phyloP scores from a whole-genome alignment of 2,888 invertebrate genomes.

The Chloroclysta siterata region DNA sequence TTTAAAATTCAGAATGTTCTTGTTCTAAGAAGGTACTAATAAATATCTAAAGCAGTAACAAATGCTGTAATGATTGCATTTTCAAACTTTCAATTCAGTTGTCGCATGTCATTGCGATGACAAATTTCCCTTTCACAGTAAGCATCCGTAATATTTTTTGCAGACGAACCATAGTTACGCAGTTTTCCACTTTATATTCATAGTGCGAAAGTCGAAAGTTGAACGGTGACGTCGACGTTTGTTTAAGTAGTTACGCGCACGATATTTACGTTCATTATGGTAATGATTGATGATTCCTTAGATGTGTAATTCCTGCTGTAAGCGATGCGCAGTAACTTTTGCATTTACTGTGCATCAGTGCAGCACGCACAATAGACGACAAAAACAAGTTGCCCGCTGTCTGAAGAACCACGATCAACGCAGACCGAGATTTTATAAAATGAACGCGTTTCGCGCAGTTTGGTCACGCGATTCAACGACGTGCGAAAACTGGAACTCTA shows the following conservation, averaged over 20 bases:
- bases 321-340: not conserved
- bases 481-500: too few relatives aligned
- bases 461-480: too few relatives aligned
- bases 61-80: too few relatives aligned
- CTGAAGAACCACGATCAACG: too few relatives aligned
- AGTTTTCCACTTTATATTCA: slow-evolving; percentile 31
- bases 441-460: too few relatives aligned
- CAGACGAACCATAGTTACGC: slow-evolving; percentile 15
- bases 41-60: too few relatives aligned
- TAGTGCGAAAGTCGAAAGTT: slow-evolving; percentile 58
- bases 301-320: slow-evolving; percentile 33
- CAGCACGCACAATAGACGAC: too few relatives aligned
- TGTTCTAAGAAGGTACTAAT: too few relatives aligned
- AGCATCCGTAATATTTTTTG: slow-evolving; percentile 43
- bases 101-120: slow-evolving; percentile 46
- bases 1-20: too few relatives aligned
- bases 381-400: not conserved
- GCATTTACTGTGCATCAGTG: not conserved
- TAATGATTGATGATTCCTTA: slow-evolving; percentile 46
- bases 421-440: too few relatives aligned
- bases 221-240: slow-evolving; percentile 38
- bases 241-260: slow-evolving; percentile 45
- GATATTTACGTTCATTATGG: slow-evolving; percentile 50
- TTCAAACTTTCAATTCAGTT: slow-evolving; percentile 28
- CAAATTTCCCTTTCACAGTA: slow-evolving; percentile 58